A percentile compares a stretch with the other conserved stretches of the same genome.
phyloP scores from a whole-genome alignment of 2,797 vertebrate species.

The Euthynnus affinis region DNA sequence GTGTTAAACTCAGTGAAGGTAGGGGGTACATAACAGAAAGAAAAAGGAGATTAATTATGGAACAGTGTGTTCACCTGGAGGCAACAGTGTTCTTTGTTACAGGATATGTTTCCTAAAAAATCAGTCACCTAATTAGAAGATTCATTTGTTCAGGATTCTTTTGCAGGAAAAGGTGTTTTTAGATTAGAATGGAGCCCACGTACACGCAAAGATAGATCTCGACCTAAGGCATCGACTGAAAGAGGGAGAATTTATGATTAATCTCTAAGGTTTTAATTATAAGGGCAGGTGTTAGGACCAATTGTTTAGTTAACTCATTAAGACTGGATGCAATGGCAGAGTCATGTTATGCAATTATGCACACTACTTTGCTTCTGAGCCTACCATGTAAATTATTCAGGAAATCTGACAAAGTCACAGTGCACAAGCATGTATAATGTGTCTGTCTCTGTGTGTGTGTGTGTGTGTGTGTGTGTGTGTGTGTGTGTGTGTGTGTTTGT shows the following conservation, averaged over 20 bases:
- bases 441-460: conserved; percentile 13
- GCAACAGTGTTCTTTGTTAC: conserved; percentile 20
- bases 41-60: conserved; percentile 45
- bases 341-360: conserved; percentile 73
- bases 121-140: conserved; percentile 34
- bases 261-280: conserved; percentile 80
- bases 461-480: conserved; percentile 1
- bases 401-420: conserved; percentile 69
- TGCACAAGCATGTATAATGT: conserved; percentile 33
- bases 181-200: not conserved
- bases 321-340: conserved; percentile 62
- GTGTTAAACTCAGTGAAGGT: conserved; percentile 25
- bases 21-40: conserved; percentile 36
- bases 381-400: conserved; percentile 74
- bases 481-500: too few relatives aligned
- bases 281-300: conserved; percentile 68
- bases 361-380: conserved; percentile 60
- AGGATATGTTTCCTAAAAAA: conserved; percentile 20
- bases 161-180: conserved; percentile 19
- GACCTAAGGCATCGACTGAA: conserved; percentile 7
- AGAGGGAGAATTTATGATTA: conserved; percentile 61
- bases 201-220: conserved; percentile 41
- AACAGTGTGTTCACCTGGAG: conserved; percentile 13
- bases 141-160: conserved; percentile 14
- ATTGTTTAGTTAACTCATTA: conserved; percentile 64